These are phyloP conservation scores for Ischnus inquisitorius DNA, from an alignment of 2,888 invertebrate species.

Conservation along the genomic window DNA sequence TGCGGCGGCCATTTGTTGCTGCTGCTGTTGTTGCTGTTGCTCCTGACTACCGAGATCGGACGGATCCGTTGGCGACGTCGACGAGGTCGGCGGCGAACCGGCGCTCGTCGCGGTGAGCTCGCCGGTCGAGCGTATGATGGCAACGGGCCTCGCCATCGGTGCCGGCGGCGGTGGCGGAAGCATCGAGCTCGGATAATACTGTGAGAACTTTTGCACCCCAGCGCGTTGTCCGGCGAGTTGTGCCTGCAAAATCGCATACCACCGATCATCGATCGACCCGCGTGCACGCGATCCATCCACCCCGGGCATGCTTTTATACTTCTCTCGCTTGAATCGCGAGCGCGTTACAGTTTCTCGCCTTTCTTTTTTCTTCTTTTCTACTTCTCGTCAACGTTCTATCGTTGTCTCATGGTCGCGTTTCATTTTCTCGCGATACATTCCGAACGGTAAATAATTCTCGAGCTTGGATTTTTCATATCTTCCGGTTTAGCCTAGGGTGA, in stretches of 20 bases:
- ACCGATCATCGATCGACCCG: conserved; percentile 83
- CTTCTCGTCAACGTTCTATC: too few relatives aligned
- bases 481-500: conserved; percentile 77
- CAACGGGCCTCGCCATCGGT: conserved; percentile 98
- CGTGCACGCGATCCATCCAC: conserved; percentile 78
- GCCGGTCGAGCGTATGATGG: conserved; percentile 96
- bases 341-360: conserved; percentile 17
- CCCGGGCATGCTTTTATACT: conserved; percentile 71
- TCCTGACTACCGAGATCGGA: conserved; percentile 83
- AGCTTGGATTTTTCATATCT: background rate
- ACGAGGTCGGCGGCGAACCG: conserved; percentile 89
- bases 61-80: conserved; percentile 82
- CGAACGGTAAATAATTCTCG: background rate
- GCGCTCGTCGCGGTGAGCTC: conserved; percentile 88
- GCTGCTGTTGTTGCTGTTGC: conserved; percentile 83
- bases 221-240: conserved; percentile 85
- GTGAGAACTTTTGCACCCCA: conserved; percentile 88
- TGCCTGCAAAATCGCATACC: conserved; percentile 86
- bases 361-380: background rate
- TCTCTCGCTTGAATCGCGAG: conserved; percentile 3
- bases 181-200: conserved; percentile 97
- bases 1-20: conserved; percentile 75
- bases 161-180: conserved; percentile 97
- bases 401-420: too few relatives aligned
- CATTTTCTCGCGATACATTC: too few relatives aligned